These are phyloP conservation scores for Gibbula magus DNA, from an alignment of 2,888 invertebrate species.

Conservation along the genomic window DNA sequence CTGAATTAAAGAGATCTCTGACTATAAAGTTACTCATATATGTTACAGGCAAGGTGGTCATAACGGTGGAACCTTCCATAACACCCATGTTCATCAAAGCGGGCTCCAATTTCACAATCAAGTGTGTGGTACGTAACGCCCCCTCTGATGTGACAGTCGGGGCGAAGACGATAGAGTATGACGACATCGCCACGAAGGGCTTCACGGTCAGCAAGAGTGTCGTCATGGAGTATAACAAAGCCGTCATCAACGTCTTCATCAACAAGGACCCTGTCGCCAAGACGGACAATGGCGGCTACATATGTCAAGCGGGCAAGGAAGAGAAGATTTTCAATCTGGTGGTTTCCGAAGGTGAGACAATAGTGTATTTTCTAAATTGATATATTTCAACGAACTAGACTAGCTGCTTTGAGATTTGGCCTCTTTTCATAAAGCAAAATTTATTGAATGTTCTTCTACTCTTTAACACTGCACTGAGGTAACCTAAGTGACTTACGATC, in stretches of 20 bases:
- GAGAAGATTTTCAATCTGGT: not conserved
- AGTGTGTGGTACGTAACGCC: not conserved
- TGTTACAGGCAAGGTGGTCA: no score
- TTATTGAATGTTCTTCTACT: no score
- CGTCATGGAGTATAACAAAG: not conserved
- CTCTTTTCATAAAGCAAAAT: no score
- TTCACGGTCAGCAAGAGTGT: not conserved
- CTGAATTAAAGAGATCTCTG: no score
- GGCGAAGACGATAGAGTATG: not conserved
- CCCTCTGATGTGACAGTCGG: not conserved
- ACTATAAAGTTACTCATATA: no score
- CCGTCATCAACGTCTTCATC: not conserved
- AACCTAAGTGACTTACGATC: no score
- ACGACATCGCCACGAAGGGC: not conserved
- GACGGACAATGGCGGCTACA: not conserved
- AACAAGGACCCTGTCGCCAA: not conserved
- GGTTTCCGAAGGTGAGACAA: not conserved
- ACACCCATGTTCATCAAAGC: not conserved
- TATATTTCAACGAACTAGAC: no score
- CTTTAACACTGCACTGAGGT: no score
- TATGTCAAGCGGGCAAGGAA: not conserved
- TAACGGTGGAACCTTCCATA: not conserved
- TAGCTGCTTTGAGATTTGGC: no score
- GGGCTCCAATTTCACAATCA: not conserved
- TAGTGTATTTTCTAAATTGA: no score